Percentiles rank a stretch among this genome's conserved stretches.
Conservation (phyloP, 2,888 invertebrate genomes). For the Nephrotoma appendiculata region DNA sequence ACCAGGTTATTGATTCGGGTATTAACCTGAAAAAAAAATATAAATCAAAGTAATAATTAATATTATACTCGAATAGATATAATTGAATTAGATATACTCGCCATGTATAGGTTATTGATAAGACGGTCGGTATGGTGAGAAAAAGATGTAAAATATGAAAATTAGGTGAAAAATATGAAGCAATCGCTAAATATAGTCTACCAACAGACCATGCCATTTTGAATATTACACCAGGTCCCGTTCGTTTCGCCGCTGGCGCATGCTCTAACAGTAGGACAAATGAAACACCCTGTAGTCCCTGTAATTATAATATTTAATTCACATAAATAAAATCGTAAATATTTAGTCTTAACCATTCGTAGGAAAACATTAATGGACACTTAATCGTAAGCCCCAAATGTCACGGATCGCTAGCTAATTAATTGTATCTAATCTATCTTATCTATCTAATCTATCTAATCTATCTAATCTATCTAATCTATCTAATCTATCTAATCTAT, state of each 20-base stretch:
- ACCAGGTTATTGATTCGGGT: conserved; percentile 32
- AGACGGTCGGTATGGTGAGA: conserved; percentile 33
- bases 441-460: too few species aligned
- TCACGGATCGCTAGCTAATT: too few species aligned
- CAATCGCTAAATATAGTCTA: conserved; percentile 30
- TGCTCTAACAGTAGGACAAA: conserved; percentile 36
- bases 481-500: too few species aligned
- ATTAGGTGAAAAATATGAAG: conserved; percentile 33
- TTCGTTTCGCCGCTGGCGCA: conserved; percentile 32
- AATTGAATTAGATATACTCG: conserved; percentile 13
- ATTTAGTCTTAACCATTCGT: neutral
- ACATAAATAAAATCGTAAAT: neutral
- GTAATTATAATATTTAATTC: conserved; percentile 5
- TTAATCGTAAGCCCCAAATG: too few species aligned
- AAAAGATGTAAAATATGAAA: conserved; percentile 38
- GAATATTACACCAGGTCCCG: conserved; percentile 33
- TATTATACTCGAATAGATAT: neutral
- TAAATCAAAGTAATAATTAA: neutral
- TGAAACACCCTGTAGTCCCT: conserved; percentile 34
- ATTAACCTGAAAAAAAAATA: conserved; percentile 16
- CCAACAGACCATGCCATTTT: conserved; percentile 35
- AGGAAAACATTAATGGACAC: too few species aligned
- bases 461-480: too few species aligned
- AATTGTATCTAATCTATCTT: too few species aligned
- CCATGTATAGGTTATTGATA: conserved; percentile 32